phyloP scores from a whole-genome alignment of 2,797 vertebrate species.

The Calcarius lapponicus region DNA sequence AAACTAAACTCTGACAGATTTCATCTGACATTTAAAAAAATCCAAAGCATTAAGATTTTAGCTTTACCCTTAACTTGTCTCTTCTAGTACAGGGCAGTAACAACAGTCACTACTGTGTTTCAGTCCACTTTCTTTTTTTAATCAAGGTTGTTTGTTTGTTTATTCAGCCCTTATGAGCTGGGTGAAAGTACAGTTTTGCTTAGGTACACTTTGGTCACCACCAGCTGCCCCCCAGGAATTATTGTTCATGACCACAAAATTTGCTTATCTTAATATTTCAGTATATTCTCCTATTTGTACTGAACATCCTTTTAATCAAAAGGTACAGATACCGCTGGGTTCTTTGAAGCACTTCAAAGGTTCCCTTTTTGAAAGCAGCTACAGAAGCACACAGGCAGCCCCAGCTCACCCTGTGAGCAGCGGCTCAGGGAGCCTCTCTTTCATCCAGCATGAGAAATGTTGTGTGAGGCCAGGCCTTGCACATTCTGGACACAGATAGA shows the following conservation, averaged over 20 bases:
- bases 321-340: conserved; percentile 29
- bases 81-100: neutral
- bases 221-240: conserved; percentile 29
- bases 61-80: neutral
- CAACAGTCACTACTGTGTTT: neutral
- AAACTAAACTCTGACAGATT: neutral
- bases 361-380: conserved; percentile 11
- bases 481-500: neutral
- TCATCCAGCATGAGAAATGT: neutral
- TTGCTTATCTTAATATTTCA: conserved; percentile 64
- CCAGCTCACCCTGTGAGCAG: neutral
- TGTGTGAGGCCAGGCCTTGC: rapidly evolving
- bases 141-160: conserved; percentile 53
- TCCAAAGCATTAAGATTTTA: neutral
- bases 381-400: neutral
- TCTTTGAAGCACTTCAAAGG: conserved; percentile 70
- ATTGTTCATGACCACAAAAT: conserved; percentile 40
- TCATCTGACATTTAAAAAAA: neutral
- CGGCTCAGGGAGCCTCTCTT: neutral
- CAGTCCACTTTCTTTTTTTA: conserved; percentile 19
- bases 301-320: conserved; percentile 65
- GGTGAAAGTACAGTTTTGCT: conserved; percentile 27
- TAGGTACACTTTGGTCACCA: conserved; percentile 37
- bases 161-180: conserved; percentile 15
- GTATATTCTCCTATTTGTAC: conserved; percentile 63